phyloP scores from a whole-genome alignment of 2,113 vertebrate genomes.

The Poeciliopsis occidentalis region DNA sequence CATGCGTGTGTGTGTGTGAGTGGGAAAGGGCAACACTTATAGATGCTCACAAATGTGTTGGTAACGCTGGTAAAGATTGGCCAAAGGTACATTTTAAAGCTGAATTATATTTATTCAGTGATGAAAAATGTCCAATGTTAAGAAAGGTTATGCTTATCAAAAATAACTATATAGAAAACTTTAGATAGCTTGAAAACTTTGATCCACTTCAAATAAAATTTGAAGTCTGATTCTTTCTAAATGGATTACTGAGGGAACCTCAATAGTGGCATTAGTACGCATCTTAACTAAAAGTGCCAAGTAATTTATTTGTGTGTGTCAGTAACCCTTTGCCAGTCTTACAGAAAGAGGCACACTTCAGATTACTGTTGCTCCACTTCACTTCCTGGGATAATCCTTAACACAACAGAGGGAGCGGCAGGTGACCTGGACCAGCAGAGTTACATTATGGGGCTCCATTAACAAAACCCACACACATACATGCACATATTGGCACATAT shows the following conservation, averaged over 20 bases:
- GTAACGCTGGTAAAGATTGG: neutral
- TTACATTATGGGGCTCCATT: conserved; percentile 69
- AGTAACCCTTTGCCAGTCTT: conserved; percentile 34
- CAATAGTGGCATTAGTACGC: too few species aligned
- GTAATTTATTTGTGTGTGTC: conserved; percentile 20
- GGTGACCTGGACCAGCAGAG: conserved; percentile 70
- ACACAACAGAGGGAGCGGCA: conserved; percentile 72
- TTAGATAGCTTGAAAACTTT: conserved; percentile 1
- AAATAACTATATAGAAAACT: neutral
- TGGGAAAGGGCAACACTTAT: neutral
- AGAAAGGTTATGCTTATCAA: neutral
- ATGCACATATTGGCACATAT: conserved; percentile 40
- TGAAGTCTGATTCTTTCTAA: too few species aligned
- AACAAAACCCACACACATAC: conserved; percentile 59
- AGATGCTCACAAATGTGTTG: neutral
- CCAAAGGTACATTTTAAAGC: neutral
- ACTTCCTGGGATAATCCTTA: conserved; percentile 81
- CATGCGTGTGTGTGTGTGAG: too few species aligned
- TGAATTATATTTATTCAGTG: too few species aligned
- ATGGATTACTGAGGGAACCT: too few species aligned
- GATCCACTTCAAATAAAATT: too few species aligned
- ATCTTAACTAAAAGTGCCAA: too few species aligned
- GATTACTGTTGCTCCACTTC: conserved; percentile 77
- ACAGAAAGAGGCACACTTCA: conserved; percentile 67
- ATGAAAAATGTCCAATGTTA: too few species aligned